Evolutionary conservation across 2,797 vertebrate genomes (phyloP), one percentile per base, ranked within the genome.

Genomic region (Eospalax fontanierii): DNA sequence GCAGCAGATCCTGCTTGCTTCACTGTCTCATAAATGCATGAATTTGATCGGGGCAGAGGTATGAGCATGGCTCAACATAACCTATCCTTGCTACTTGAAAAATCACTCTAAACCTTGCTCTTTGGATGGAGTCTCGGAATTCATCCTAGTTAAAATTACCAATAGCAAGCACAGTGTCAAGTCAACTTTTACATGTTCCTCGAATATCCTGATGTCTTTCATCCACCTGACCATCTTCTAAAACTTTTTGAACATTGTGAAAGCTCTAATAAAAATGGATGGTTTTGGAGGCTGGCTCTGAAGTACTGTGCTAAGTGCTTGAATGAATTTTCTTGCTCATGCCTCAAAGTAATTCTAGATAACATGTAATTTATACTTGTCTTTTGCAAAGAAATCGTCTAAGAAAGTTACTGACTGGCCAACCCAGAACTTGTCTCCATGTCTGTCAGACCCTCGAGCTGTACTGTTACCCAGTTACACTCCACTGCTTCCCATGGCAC

Each of bases 111-210:
- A 73, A 21, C 38, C 65, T 35, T n/a, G 28, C 66, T 88, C n/a
- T 78, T 93, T 80, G 93, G 70, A 84, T 87, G 87, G 50, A 26
- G n/a, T 95, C 35, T 83, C 80, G 83, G 65, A 66, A 68, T 54
- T 93, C 78, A 71, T 40, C 79, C 90, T 94, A 22, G 96, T 90
- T 90, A 91, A 79, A 94, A 94, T 96, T 65, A 95, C 14, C 3
- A 89, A 38, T 54, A 80, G 12, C 81, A 75, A 97, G 40, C 92
- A 92, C 11, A 79, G 21, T 80, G 38, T 46, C 19, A 16, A 46
- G 73, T 65, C 79, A 87, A 11, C 30, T 70, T 90, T 90, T 89
- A 57, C 61, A 30, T 86, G 61, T 78, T 94, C 35, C 38, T 94
- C 28, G 12, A 93, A 95, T 73, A 81, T 71, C 68, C 30, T 71